Evolutionary conservation across 2,113 vertebrate genomes (phyloP).

Genomic region (Bathybates hornii): DNA sequence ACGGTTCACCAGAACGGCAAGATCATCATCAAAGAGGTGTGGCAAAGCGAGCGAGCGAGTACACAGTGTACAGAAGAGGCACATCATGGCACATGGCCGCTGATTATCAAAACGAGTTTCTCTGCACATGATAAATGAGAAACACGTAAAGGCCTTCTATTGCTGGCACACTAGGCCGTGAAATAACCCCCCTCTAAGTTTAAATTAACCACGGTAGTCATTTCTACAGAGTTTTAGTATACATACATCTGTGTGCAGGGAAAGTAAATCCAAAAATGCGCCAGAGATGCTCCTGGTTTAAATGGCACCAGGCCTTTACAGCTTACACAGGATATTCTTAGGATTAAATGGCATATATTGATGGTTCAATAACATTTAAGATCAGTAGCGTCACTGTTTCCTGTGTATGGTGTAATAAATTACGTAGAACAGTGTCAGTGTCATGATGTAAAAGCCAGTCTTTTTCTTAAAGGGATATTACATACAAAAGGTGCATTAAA

Average conservation of each 20-base stretch:
- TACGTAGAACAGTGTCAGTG: background rate
- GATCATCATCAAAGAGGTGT: conserved; percentile 93
- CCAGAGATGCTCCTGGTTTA: background rate
- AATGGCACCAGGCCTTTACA: background rate
- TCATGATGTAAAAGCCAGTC: background rate
- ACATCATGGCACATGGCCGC: background rate
- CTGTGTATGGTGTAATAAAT: background rate
- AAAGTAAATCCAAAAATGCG: background rate
- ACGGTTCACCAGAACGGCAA: conserved; percentile 88
- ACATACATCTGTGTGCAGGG: background rate
- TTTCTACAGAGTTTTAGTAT: background rate
- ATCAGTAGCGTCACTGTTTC: background rate
- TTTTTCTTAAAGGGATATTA: background rate
- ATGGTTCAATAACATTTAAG: background rate
- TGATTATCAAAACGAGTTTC: background rate
- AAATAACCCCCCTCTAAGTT: background rate
- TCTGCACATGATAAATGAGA: background rate
- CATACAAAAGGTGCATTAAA: background rate
- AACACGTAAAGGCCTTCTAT: background rate
- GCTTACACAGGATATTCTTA: background rate
- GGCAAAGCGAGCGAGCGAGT: conserved; percentile 10
- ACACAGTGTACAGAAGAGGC: background rate
- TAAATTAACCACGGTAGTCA: background rate
- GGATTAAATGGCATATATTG: background rate
- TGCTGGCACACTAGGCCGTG: background rate